Evolutionary conservation across 2,113 vertebrate species (phyloP).

Genomic region (Siniperca knerii): DNA sequence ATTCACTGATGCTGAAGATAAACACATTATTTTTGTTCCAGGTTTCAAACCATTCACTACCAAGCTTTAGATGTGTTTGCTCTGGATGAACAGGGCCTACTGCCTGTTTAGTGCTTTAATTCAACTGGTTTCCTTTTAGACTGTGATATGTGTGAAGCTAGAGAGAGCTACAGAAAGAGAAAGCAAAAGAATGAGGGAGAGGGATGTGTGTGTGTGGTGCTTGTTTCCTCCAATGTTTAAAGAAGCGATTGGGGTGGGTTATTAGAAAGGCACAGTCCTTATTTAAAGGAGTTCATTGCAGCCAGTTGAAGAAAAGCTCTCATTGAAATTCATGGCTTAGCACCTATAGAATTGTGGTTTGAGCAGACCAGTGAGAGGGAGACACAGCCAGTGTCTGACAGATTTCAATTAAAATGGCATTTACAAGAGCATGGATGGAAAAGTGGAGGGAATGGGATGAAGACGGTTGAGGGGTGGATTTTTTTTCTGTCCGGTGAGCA

Average conservation of each 20-base stretch:
- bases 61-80: not conserved
- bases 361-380: conserved; percentile 72
- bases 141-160: conserved; percentile 8
- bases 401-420: conserved; percentile 90
- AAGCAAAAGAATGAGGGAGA: conserved; percentile 16
- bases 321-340: conserved; percentile 91
- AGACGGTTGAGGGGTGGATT: conserved; percentile 13
- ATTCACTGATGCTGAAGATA: conserved; percentile 5
- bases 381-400: conserved; percentile 73
- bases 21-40: conserved; percentile 20
- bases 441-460: conserved; percentile 12
- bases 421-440: conserved; percentile 76
- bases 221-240: conserved; percentile 70
- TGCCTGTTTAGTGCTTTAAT: not conserved
- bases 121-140: conserved; percentile 6
- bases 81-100: conserved; percentile 1
- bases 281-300: conserved; percentile 85
- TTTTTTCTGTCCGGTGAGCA: conserved; percentile 18
- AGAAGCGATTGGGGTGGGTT: conserved; percentile 80
- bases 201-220: conserved; percentile 1
- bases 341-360: conserved; percentile 82
- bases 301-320: conserved; percentile 83
- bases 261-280: conserved; percentile 78
- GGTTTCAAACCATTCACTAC: conserved; percentile 6
- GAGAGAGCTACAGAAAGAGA: conserved; percentile 20